Evolutionary conservation across 2,797 vertebrate species (phyloP).

Genomic region (Xenops minutus): DNA sequence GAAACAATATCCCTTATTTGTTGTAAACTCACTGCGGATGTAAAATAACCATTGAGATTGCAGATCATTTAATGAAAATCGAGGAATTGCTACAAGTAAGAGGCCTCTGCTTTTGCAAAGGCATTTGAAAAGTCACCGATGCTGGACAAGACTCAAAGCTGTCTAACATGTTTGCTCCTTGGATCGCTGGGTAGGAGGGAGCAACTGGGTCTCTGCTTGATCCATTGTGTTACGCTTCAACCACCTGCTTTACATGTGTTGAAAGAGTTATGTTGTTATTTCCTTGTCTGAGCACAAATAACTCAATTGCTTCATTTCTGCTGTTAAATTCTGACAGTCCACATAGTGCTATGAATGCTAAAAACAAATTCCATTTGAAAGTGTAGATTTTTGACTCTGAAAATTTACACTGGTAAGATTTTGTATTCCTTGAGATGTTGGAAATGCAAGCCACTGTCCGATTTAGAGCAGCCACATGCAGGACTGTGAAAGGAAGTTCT

Average conservation of each 20-base stretch:
- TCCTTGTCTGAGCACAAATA: background rate
- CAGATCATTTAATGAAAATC: background rate
- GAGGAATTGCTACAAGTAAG: background rate
- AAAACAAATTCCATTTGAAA: background rate
- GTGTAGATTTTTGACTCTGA: background rate
- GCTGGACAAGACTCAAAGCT: background rate
- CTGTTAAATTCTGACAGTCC: background rate
- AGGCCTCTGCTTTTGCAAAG: background rate
- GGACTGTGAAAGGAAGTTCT: background rate
- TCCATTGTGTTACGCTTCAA: background rate
- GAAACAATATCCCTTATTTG: background rate
- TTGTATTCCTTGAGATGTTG: conserved; percentile 61
- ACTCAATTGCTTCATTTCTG: background rate
- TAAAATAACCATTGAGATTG: background rate
- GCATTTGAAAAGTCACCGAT: background rate
- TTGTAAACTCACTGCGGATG: background rate
- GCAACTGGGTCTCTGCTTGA: background rate
- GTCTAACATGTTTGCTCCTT: background rate
- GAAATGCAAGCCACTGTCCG: conserved; percentile 60
- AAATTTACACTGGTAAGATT: conserved; percentile 27
- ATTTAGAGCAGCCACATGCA: conserved; percentile 7
- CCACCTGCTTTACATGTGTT: background rate
- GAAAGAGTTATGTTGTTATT: background rate
- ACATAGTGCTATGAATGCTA: background rate
- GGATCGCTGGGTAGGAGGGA: background rate